Conservation (phyloP, 1,140 invertebrate genomes). For the Saccostrea cuccullata region DNA sequence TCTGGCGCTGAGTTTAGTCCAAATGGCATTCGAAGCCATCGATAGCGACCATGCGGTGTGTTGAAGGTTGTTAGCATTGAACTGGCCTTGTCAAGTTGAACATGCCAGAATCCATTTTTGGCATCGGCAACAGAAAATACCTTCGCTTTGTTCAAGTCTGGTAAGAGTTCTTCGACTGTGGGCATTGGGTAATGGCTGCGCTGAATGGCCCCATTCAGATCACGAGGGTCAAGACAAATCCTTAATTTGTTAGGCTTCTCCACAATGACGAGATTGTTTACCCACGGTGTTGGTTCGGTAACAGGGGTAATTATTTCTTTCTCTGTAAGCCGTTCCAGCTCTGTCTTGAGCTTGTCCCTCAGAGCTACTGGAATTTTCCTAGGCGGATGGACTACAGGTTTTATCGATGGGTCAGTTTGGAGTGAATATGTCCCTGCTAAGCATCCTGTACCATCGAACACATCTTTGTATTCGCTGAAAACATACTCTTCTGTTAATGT, state of each 20-base stretch:
- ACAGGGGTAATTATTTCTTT: background rate
- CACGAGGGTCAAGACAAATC: slow-evolving; percentile 54
- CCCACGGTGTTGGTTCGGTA: slow-evolving; percentile 66
- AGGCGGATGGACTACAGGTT: too few species aligned
- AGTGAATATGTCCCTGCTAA: background rate
- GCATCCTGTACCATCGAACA: background rate
- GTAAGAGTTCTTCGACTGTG: slow-evolving; percentile 51
- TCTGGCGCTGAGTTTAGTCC: background rate
- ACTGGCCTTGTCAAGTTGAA: slow-evolving; percentile 73
- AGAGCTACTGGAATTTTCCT: background rate
- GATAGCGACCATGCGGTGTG: slow-evolving; percentile 41
- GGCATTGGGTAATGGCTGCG: slow-evolving; percentile 55
- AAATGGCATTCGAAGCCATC: slow-evolving; percentile 17
- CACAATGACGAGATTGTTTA: slow-evolving; percentile 77
- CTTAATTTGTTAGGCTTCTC: slow-evolving; percentile 72
- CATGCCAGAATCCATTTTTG: slow-evolving; percentile 78
- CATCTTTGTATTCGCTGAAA: too few species aligned
- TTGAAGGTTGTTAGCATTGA: slow-evolving; percentile 56
- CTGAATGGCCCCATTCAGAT: slow-evolving; percentile 55
- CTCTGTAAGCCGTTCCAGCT: background rate
- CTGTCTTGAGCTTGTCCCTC: background rate
- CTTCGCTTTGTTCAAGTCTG: slow-evolving; percentile 74
- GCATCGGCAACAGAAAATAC: slow-evolving; percentile 79
- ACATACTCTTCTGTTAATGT: too few species aligned
- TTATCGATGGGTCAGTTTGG: background rate